Evolutionary conservation across 2,888 invertebrate species (phyloP).

Genomic region (Thymelicus lineola): DNA sequence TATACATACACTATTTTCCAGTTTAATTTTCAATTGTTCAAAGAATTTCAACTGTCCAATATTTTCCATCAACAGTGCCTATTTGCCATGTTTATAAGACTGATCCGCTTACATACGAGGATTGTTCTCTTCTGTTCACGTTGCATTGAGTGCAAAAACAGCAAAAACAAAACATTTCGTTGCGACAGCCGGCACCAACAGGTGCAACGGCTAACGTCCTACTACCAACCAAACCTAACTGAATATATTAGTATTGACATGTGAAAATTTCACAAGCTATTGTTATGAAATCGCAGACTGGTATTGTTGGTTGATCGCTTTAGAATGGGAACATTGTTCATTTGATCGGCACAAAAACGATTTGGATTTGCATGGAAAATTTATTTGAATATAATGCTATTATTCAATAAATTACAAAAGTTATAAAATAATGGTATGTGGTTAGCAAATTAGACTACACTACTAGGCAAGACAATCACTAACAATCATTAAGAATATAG

Average conservation of each 20-base stretch:
- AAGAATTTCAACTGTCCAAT: too few relatives aligned
- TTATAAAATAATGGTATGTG: slow-evolving; percentile 8
- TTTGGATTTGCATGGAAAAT: slow-evolving; percentile 26
- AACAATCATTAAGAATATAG: not conserved
- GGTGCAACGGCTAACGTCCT: slow-evolving; percentile 24
- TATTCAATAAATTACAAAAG: slow-evolving; percentile 9
- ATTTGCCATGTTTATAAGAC: too few relatives aligned
- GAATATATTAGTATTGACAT: slow-evolving; percentile 52
- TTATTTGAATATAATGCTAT: slow-evolving; percentile 20
- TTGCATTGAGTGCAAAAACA: slow-evolving; percentile 2
- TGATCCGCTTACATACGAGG: slow-evolving; percentile 41
- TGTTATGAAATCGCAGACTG: slow-evolving; percentile 72
- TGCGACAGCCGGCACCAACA: slow-evolving; percentile 24
- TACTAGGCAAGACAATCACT: not conserved
- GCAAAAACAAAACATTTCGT: slow-evolving; percentile 5
- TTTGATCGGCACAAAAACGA: slow-evolving; percentile 53
- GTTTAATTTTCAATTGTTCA: too few relatives aligned
- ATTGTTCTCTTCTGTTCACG: not conserved
- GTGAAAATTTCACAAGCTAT: slow-evolving; percentile 73
- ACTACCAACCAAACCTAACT: slow-evolving; percentile 9
- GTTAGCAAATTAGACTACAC: not conserved
- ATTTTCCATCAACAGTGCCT: too few relatives aligned
- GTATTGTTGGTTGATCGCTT: slow-evolving; percentile 72
- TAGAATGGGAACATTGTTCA: slow-evolving; percentile 70
- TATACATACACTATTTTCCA: too few relatives aligned